Percentiles rank a stretch among this genome's conserved stretches.
Evolutionary conservation across 2,888 invertebrate species (phyloP).

Genomic region (Muscina levida): DNA sequence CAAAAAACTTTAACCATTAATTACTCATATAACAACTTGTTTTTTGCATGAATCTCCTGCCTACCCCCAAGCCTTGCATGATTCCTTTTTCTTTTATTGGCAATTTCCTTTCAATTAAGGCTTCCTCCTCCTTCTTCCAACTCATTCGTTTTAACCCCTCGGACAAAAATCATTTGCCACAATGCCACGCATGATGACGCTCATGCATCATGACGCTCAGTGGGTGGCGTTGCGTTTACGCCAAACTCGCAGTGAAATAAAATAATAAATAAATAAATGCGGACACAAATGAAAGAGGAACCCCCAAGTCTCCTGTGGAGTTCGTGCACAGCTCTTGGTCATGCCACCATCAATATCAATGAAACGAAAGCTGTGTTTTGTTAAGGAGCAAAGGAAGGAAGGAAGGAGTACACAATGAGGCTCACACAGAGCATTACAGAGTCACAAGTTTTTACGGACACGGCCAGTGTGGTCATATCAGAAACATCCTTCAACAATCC

Average conservation of each 20-base stretch:
- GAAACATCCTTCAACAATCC: conserved; percentile 40
- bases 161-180: no score
- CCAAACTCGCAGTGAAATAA: conserved; percentile 28
- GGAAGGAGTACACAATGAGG: no score
- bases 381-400: no score
- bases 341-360: conserved; percentile 11
- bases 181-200: no score
- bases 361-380: not conserved
- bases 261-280: conserved; percentile 30
- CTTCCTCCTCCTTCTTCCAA: conserved; percentile 34
- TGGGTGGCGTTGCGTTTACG: no score
- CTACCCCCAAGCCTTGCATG: not conserved
- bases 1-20: conserved; percentile 27
- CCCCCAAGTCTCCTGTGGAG: no score
- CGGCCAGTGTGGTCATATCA: conserved; percentile 30
- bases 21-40: conserved; percentile 18
- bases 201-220: no score
- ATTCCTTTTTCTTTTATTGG: conserved; percentile 54
- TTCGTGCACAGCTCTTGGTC: not conserved
- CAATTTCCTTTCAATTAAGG: conserved; percentile 64
- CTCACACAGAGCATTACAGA: no score
- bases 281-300: not conserved
- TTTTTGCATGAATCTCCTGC: not conserved
- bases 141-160: no score
- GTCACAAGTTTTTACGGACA: no score